phyloP scores from a whole-genome alignment of 2,888 invertebrate genomes.

The Trichogramma evanescens region DNA sequence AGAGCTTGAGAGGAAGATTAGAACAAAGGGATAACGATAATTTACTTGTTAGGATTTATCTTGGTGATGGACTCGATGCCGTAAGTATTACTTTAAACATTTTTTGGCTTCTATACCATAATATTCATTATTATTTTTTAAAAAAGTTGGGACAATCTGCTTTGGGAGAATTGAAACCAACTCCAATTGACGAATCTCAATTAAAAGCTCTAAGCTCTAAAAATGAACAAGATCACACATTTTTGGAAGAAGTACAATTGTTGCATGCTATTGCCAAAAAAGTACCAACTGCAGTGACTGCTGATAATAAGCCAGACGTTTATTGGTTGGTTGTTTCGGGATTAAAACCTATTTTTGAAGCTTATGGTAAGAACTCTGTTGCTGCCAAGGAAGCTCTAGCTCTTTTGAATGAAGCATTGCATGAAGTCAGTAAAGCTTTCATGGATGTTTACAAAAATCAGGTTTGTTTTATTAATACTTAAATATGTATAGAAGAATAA shows the following conservation, averaged over 20 bases:
- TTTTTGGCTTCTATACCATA: not conserved
- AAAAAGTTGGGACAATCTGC: slow-evolving; percentile 42
- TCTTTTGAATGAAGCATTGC: slow-evolving; percentile 52
- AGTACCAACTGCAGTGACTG: slow-evolving; percentile 49
- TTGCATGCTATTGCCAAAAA: slow-evolving; percentile 55
- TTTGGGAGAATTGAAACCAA: slow-evolving; percentile 41
- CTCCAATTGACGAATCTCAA: slow-evolving; percentile 35
- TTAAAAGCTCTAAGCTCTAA: slow-evolving; percentile 32
- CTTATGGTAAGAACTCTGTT: slow-evolving; percentile 60
- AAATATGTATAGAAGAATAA: not conserved
- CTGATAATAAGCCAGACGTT: slow-evolving; percentile 58
- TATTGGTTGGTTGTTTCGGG: slow-evolving; percentile 61
- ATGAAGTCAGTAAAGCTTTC: slow-evolving; percentile 39
- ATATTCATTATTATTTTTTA: slow-evolving; percentile 6
- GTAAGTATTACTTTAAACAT: slow-evolving; percentile 48
- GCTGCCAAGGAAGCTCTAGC: slow-evolving; percentile 60
- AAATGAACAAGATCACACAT: slow-evolving; percentile 56
- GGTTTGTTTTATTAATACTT: slow-evolving; percentile 27
- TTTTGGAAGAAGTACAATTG: slow-evolving; percentile 57
- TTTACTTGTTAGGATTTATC: slow-evolving; percentile 58
- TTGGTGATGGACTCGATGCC: slow-evolving; percentile 58
- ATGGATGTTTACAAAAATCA: slow-evolving; percentile 42
- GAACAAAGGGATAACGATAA: slow-evolving; percentile 58
- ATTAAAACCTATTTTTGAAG: slow-evolving; percentile 58
- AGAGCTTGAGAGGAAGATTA: slow-evolving; percentile 54